Conservation (phyloP, 2,113 vertebrate species). For the Cathartes aura region DNA sequence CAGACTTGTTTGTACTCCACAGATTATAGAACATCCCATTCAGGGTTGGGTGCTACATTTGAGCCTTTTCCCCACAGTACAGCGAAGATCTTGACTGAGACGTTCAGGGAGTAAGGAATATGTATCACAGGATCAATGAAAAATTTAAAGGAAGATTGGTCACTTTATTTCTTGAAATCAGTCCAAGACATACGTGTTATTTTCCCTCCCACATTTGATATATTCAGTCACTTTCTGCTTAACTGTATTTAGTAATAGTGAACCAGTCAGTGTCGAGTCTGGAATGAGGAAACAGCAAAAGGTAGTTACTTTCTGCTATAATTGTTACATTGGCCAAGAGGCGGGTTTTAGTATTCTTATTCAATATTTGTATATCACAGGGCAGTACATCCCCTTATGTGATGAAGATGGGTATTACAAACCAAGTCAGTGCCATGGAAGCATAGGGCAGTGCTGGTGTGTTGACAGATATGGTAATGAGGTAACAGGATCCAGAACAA, state of each 20-base stretch:
- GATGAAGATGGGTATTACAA: constrained; percentile 95
- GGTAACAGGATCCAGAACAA: constrained; percentile 86
- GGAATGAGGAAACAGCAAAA: neutral
- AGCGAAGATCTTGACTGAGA: neutral
- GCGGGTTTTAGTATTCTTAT: neutral
- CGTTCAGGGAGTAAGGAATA: neutral
- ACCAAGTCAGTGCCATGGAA: constrained; percentile 90
- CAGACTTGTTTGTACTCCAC: neutral
- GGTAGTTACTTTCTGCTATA: neutral
- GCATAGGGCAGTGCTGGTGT: constrained; percentile 93
- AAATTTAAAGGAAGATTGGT: neutral
- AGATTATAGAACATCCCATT: neutral
- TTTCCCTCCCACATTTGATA: neutral
- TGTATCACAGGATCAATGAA: neutral
- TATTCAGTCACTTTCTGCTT: neutral
- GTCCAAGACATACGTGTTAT: neutral
- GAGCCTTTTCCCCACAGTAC: neutral
- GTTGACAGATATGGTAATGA: constrained; percentile 97
- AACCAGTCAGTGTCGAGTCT: neutral
- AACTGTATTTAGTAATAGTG: neutral
- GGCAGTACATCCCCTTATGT: constrained; percentile 90
- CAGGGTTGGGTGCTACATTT: neutral
- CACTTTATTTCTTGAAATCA: neutral
- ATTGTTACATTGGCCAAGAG: neutral
- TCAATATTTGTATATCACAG: constrained; percentile 51